Base-by-base conservation (phyloP, 2,113 vertebrate genomes). In the Archilochus colubris region DNA sequence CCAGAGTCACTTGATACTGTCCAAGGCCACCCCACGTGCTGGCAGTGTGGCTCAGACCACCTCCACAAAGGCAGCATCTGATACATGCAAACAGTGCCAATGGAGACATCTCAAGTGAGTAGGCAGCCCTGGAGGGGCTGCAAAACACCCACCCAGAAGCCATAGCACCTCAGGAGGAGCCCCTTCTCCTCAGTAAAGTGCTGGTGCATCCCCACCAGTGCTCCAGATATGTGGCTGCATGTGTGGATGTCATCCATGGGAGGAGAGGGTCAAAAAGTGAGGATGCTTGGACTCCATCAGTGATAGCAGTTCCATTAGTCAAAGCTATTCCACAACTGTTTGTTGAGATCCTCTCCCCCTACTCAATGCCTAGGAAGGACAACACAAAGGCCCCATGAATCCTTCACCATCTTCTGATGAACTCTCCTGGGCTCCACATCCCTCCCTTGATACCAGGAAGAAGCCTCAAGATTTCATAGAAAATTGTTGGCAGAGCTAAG, bases 91-190 rank as follows among this genome's bases (percentile, higher is more conserved):
- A 16, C 55, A 70, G 73, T 76, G 59, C 31, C 43, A 21, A 13
- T 25, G 1, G n/a, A 10, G 12, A 55, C 10, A 28, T 36, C 11
- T 48, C 27, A 6, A 44, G 28, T 2, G 27, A 66, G 33, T 2
- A 68, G 36, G 28, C 44, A 69, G 55, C 5, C 18, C 33, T 31
- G 50, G 28, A 85, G 22, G 12, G 14, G 12, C 22, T 73, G 40
- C 38, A 61, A 0, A 63, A 68, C 18, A 33, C 13, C 23, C 55
- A 38, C 9, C 6, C 31, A 77, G 54, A 33, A 53, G 22, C 50
- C 3, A 1, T 33, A 33, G 30, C 33, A 63, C 0, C 0, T 27
- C 67, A 51, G 44, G 31, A 28, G 30, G 50, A 38, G 40, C 28
- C 21, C 10, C n/a, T 4, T 5, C 7, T 74, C 30, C 33, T 36